A percentile compares a stretch with the other conserved stretches of the same genome.
phyloP scores from a whole-genome alignment of 2,113 vertebrate species.

The human region GRCh38 chr12:111057001-111057500 shows the following conservation, averaged over 20 bases:
- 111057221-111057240: background rate
- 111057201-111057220: background rate
- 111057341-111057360: background rate
- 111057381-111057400: background rate
- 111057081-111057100: background rate
- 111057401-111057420: background rate
- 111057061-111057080: background rate
- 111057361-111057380: background rate
- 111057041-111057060: background rate
- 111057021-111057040: background rate
- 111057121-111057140: background rate
- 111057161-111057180: background rate
- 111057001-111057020: background rate
- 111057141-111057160: background rate
- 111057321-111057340: background rate
- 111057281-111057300: background rate
- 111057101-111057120: background rate
- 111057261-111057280: background rate
- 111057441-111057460: background rate
- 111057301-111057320: background rate
- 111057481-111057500: background rate
- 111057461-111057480: background rate
- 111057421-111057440: background rate
- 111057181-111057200: background rate
- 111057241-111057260: background rate